Conservation (phyloP, 2,888 invertebrate genomes). For the Stramonita haemastoma region DNA sequence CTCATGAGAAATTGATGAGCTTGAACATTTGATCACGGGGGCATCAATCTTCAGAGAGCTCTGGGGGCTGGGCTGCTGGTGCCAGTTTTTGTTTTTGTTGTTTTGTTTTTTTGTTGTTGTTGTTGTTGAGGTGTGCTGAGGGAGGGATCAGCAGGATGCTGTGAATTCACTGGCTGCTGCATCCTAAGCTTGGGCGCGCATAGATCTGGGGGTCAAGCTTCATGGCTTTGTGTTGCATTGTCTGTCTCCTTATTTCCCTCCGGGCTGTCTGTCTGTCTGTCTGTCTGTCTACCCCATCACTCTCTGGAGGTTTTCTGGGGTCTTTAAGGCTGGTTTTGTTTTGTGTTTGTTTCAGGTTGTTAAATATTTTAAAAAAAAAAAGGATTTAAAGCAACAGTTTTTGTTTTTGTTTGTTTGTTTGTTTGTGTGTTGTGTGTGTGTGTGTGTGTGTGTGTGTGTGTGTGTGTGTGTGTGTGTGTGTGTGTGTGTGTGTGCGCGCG, state of each 20-base stretch:
- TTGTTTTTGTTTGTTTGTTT: not conserved
- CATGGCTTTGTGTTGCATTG: not conserved
- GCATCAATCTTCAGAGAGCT: conserved; percentile 40
- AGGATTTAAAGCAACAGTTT: not conserved
- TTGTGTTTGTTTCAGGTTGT: not conserved
- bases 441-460: conserved; percentile 12
- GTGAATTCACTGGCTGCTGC: not conserved
- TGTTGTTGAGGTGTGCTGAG: not conserved
- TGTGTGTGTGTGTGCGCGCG: not conserved
- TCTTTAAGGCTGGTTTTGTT: conserved; percentile 1
- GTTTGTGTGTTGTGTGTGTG: not conserved
- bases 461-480: conserved; percentile 10
- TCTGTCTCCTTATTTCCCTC: conserved; percentile 38
- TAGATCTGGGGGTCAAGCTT: not conserved
- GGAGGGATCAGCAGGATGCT: not conserved
- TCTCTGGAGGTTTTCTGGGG: conserved; percentile 24
- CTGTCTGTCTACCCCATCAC: conserved; percentile 25
- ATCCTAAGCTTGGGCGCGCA: not conserved
- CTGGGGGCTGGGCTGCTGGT: conserved; percentile 3
- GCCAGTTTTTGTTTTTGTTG: not conserved
- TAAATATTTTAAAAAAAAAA: too few relatives aligned
- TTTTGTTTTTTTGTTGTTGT: not conserved
- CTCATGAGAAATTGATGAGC: conserved; percentile 41
- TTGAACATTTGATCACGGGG: conserved; percentile 26
- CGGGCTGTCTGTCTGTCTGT: conserved; percentile 32